Evolutionary conservation across 23 tunicate species (phyloP).

Genomic region (Ascidia mentula): DNA sequence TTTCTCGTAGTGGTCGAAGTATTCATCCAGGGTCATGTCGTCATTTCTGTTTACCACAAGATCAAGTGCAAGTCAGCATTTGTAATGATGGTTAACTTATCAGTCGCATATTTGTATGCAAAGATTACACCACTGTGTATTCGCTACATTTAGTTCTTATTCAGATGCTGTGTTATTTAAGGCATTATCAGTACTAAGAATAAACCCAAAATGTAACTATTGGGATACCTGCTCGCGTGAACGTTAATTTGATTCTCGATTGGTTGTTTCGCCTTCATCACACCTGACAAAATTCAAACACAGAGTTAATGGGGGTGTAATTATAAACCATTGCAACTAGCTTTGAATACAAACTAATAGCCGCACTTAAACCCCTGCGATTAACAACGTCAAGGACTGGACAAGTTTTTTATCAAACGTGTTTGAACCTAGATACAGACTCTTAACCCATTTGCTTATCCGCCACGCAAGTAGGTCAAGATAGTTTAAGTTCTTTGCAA

Average conservation of each 20-base stretch:
- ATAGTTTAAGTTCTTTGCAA: background rate
- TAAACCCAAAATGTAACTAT: too few species aligned
- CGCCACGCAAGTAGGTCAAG: background rate
- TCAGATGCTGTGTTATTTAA: too few species aligned
- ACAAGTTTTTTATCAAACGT: too few species aligned
- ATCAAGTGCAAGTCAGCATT: too few species aligned
- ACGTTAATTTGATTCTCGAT: background rate
- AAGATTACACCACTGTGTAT: too few species aligned
- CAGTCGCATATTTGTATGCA: too few species aligned
- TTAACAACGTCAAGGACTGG: background rate
- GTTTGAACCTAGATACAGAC: background rate
- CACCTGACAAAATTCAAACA: background rate
- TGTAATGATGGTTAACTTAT: too few species aligned
- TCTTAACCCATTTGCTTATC: background rate
- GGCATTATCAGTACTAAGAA: too few species aligned
- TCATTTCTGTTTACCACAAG: too few species aligned
- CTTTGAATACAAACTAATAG: background rate
- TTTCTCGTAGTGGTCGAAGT: conserved; percentile 57
- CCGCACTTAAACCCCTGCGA: background rate
- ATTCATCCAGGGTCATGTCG: conserved; percentile 30
- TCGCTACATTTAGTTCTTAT: too few species aligned
- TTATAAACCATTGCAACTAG: background rate
- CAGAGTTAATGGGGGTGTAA: background rate
- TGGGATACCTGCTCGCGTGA: background rate
- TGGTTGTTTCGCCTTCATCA: background rate